Evolutionary conservation across 2,888 invertebrate genomes (phyloP).

Genomic region (Dryobotodes eremita): DNA sequence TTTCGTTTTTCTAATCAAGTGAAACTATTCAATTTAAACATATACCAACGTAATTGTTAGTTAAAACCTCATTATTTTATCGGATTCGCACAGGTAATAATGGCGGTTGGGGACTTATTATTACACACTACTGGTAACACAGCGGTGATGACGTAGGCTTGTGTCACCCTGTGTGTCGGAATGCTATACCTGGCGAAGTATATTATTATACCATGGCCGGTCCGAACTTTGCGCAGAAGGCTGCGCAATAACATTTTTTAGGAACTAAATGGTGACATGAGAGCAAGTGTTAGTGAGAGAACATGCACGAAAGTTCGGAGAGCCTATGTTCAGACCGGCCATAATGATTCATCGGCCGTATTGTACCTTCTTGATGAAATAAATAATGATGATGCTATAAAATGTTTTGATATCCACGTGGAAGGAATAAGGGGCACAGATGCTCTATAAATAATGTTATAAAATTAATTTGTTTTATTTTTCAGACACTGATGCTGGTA

Average conservation of each 20-base stretch:
- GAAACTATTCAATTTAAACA: too few species aligned
- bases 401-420: neutral
- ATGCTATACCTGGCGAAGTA: too few species aligned
- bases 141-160: too few species aligned
- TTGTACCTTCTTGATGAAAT: neutral
- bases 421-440: neutral
- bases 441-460: neutral
- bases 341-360: neutral
- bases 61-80: too few species aligned
- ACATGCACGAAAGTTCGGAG: neutral
- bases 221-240: neutral
- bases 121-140: too few species aligned
- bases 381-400: neutral
- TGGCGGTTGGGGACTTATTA: too few species aligned
- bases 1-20: too few species aligned
- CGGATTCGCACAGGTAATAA: too few species aligned
- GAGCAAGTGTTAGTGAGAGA: neutral
- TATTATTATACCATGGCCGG: too few species aligned
- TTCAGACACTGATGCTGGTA: constrained; percentile 42
- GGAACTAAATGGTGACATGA: neutral
- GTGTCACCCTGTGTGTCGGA: too few species aligned
- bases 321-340: neutral
- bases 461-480: constrained; percentile 3
- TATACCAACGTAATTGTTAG: too few species aligned
- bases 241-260: neutral